Conservation (phyloP, 2,113 vertebrate species). For the Rutilus rutilus region DNA sequence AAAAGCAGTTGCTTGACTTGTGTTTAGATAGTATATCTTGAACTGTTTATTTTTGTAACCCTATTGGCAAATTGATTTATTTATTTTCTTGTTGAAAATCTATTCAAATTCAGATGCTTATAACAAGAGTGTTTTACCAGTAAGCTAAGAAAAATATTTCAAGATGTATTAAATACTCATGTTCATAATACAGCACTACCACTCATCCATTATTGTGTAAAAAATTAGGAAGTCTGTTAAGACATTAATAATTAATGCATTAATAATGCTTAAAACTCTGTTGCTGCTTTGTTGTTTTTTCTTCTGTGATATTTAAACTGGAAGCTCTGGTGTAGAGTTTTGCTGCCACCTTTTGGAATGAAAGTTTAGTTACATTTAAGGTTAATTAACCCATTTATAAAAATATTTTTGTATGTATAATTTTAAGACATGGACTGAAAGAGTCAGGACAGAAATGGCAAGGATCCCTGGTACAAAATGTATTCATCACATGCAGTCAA, state of each 20-base stretch:
- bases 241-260: neutral
- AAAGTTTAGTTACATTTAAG: neutral
- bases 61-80: neutral
- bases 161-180: neutral
- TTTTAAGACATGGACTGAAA: neutral
- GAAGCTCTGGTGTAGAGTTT: neutral
- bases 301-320: neutral
- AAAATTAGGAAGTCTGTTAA: neutral
- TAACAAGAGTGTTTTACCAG: neutral
- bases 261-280: neutral
- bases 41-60: conserved; percentile 2
- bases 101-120: neutral
- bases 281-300: neutral
- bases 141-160: neutral
- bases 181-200: neutral
- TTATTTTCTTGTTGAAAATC: neutral
- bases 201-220: neutral
- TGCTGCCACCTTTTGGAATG: conserved; percentile 52
- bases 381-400: neutral
- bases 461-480: neutral
- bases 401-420: neutral
- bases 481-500: conserved; percentile 13
- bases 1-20: neutral
- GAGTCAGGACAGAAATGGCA: neutral
- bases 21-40: neutral